Conservation (phyloP, 2,888 invertebrate genomes). For the Drosophila hawaiiensis region DNA sequence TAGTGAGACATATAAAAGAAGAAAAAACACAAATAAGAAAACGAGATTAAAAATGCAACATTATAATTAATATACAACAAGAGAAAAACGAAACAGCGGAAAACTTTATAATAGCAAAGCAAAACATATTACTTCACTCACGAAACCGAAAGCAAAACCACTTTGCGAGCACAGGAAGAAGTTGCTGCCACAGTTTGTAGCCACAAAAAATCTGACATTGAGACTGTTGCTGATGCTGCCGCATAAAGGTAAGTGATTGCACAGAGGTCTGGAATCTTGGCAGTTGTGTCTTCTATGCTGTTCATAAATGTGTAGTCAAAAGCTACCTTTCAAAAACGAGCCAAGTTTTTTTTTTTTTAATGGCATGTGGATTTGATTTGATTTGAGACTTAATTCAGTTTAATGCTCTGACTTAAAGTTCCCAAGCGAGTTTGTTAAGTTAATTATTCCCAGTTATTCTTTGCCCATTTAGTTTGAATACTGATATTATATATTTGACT, state of each 20-base stretch:
- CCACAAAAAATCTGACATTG: constrained; percentile 67
- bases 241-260: constrained; percentile 75
- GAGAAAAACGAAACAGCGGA: constrained; percentile 54
- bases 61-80: constrained; percentile 61
- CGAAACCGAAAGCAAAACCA: constrained; percentile 66
- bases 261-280: constrained; percentile 29
- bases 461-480: not conserved
- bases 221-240: constrained; percentile 69
- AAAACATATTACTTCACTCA: constrained; percentile 63
- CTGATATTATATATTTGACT: not conserved
- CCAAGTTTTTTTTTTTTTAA: constrained; percentile 14
- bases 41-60: constrained; percentile 55
- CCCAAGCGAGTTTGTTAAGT: not conserved
- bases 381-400: not conserved
- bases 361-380: not conserved
- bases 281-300: constrained; percentile 28
- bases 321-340: constrained; percentile 62
- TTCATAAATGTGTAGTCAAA: constrained; percentile 24
- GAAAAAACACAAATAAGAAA: constrained; percentile 20
- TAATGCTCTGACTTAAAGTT: not conserved
- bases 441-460: not conserved
- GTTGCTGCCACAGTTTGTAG: constrained; percentile 60
- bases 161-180: constrained; percentile 62
- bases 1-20: constrained; percentile 51
- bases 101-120: constrained; percentile 59